Base-by-base conservation (phyloP, 2,113 vertebrate genomes). In the Cervus canadensis region DNA sequence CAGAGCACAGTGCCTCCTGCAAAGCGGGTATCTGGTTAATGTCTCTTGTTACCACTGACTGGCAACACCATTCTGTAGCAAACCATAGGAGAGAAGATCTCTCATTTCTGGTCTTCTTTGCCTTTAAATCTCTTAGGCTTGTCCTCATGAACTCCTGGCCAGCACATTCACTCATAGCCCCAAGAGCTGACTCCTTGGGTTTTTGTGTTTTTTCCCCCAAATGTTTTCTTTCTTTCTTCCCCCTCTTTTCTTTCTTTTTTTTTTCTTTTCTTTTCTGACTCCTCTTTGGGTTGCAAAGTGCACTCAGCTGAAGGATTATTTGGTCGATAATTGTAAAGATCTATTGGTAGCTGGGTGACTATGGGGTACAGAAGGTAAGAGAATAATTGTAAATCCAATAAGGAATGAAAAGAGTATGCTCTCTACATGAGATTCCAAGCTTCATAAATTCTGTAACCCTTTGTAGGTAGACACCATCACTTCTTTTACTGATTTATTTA, bases 381-480 rank as follows among this genome's bases (percentile, higher is more conserved):
- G 91, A 97, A 95, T 54, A 93, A 94, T 82, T 93, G 8, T 67
- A 96, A 98, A 97, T 98, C 97, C 95, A 98, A 96, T 93, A 98
- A 97, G 87, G 89, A 93, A 98, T 89, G 85, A 90, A 98, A 94
- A 97, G 89, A 62, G 36, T 67, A 5, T 45, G 89, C 54, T 79
- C 56, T 96, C 21, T 76, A 91, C 93, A 97, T 98, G 97, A 98
- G 95, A 97, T 96, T 97, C 40, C 83, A 98, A 98, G 96, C 96
- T 97, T 83, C 91, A 45, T 19, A 90, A 67, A 83, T 64, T 95
- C 25, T 83, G 84, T 87, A 98, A 92, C 93, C 97, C 91, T 98
- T 98, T 94, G 87, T 94, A 93, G 64, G 85, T 26, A 82, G 76
- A 88, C 19, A 97, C 97, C 76, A 98, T 91, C 71, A 87, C 87